Evolutionary conservation across 2,113 vertebrate genomes (phyloP).

Genomic region (Halichoeres trimaculatus): DNA sequence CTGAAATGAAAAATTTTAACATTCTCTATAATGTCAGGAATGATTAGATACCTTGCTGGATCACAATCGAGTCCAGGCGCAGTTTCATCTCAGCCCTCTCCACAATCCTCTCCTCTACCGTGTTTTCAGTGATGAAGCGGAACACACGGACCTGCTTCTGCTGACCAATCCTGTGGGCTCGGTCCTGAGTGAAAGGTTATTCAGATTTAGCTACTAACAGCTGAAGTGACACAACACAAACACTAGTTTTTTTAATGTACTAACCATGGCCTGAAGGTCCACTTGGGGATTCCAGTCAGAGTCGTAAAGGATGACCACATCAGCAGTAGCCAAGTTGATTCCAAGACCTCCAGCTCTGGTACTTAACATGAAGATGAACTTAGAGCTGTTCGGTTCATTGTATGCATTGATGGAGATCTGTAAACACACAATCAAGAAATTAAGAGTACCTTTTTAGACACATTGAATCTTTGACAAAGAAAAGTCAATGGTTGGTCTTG

Average conservation of each 20-base stretch:
- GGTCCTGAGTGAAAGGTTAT: slow-evolving; percentile 83
- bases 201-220: background rate
- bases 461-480: too few relatives aligned
- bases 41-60: slow-evolving; percentile 90
- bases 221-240: background rate
- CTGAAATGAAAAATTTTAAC: background rate
- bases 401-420: slow-evolving; percentile 94
- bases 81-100: slow-evolving; percentile 98
- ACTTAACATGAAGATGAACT: slow-evolving; percentile 98
- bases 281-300: slow-evolving; percentile 99
- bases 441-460: background rate
- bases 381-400: slow-evolving; percentile 93
- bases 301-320: slow-evolving; percentile 98
- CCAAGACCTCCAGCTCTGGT: slow-evolving; percentile 97
- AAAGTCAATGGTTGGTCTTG: background rate
- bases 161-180: slow-evolving; percentile 97
- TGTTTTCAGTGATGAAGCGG: slow-evolving; percentile 98
- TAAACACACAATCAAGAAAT: slow-evolving; percentile 10
- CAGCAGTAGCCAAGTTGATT: slow-evolving; percentile 97
- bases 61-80: slow-evolving; percentile 96
- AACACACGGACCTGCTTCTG: slow-evolving; percentile 96
- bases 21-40: background rate
- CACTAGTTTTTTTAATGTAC: slow-evolving; percentile 13
- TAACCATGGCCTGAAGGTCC: slow-evolving; percentile 98
- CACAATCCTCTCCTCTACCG: slow-evolving; percentile 97